phyloP scores from a whole-genome alignment of 2,888 invertebrate genomes.

The Chrysomela aeneicollis region DNA sequence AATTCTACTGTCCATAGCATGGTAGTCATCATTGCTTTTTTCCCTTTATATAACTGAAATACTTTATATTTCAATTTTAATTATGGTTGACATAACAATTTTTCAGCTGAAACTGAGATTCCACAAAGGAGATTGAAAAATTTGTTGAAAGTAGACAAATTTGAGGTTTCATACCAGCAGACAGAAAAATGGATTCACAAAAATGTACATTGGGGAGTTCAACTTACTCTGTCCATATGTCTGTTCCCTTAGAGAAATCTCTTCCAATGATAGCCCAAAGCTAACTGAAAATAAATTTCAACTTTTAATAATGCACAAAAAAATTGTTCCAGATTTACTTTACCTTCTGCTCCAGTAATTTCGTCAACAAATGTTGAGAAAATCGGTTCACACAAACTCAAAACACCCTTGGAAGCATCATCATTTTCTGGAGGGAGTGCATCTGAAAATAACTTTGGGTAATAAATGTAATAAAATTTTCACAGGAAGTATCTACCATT shows the following conservation, averaged over 20 bases:
- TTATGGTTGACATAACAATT: no score
- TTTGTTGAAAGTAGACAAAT: no score
- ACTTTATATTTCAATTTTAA: no score
- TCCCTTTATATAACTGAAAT: no score
- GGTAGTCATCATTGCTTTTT: no score
- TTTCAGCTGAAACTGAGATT: no score
- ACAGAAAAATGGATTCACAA: no score
- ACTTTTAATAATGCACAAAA: background rate
- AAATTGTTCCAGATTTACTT: background rate
- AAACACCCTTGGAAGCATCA: constrained; percentile 45
- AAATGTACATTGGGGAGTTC: background rate
- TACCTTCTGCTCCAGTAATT: constrained; percentile 55
- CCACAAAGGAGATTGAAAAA: no score
- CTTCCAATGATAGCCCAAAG: constrained; percentile 50
- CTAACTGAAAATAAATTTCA: constrained; percentile 45
- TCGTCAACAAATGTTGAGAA: constrained; percentile 54
- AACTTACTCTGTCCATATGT: constrained; percentile 49
- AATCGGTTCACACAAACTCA: constrained; percentile 46
- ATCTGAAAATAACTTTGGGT: constrained; percentile 12
- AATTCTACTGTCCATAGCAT: no score
- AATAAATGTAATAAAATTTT: background rate
- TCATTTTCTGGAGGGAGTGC: constrained; percentile 16
- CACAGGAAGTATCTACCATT: constrained; percentile 30
- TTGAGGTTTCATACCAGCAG: no score
- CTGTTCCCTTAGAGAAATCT: constrained; percentile 44